phyloP scores from a whole-genome alignment of 2,113 vertebrate genomes.

The Ciconia stormi region DNA sequence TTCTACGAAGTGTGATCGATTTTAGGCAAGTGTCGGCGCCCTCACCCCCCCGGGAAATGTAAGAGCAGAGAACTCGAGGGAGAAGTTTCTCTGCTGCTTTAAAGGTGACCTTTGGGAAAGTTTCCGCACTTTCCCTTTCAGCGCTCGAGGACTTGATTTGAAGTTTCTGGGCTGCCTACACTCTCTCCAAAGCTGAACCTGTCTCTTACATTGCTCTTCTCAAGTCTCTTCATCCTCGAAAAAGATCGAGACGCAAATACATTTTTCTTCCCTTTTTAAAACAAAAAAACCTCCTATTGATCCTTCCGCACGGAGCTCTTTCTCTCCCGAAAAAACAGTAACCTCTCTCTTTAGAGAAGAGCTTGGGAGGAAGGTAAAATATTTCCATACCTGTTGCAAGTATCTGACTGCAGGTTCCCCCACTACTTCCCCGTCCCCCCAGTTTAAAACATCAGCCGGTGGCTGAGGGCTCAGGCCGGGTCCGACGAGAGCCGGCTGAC shows the following conservation, averaged over 20 bases:
- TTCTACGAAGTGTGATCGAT: not conserved
- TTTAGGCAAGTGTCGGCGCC: not conserved
- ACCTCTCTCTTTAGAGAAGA: not conserved
- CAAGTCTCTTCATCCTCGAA: not conserved
- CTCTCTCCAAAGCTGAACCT: not conserved
- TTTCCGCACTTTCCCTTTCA: constrained; percentile 37
- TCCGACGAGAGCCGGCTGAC: not conserved
- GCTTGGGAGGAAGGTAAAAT: not conserved
- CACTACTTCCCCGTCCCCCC: not conserved
- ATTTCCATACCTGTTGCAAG: not conserved
- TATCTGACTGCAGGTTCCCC: not conserved
- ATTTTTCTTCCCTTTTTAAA: not conserved
- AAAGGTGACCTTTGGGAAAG: constrained; percentile 36
- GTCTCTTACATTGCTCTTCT: not conserved
- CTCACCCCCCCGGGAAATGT: not conserved
- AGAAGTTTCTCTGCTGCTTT: not conserved
- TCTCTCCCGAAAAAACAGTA: not conserved
- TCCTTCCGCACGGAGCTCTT: not conserved
- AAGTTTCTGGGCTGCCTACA: not conserved
- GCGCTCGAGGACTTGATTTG: not conserved
- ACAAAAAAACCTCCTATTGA: too few species aligned
- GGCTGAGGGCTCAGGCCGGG: not conserved
- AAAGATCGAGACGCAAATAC: not conserved
- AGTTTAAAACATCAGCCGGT: not conserved
- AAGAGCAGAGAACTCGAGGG: not conserved